Base-by-base conservation (phyloP, 2,113 vertebrate genomes). In the Lates calcarifer region DNA sequence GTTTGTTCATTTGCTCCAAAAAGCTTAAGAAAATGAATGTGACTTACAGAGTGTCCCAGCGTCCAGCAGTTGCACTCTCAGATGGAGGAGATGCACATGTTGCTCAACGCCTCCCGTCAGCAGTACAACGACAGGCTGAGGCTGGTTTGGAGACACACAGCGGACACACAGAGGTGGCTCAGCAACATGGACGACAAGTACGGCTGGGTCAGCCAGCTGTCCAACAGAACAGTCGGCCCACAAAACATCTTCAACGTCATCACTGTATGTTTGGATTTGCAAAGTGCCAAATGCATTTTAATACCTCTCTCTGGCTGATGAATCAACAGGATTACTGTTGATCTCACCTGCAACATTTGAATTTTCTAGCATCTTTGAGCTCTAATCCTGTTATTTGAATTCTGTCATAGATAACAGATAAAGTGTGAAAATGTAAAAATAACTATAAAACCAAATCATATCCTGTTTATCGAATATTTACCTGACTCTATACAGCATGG, bases 71-170 rank as follows among this genome's bases (percentile, higher is more conserved):
- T 97, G 20, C 91, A 95, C 51, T 77, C 86, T 10, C 96, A 97
- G 83, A 86, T 94, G 81, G 93, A 94, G 0, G 95, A 96, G 89
- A 94, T 95, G 65, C 84, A 94, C 75, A 92, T 91, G n/a, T 80
- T 97, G 83, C 94, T 96, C 74, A 96, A 95, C 37, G 71, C 95
- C 63, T 96, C 96, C 0, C 83, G 65, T 31, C 92, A 95, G 77
- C 96, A 97, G 58, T 96, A 96, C 0, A 31, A 95, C n/a, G 93
- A 96, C 89, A 89, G 96, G 53, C 93, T 96, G 78, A 93, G 93
- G 83, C 88, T 97, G 85, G 88, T 95, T 35, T 95, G 89, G 70
- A 93, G 83, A 63, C 96, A 97, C 73, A 91, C 96, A 0, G 92
- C 94, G n/a, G 95, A 96, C 76, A 96, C 95, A 0, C 78, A 84